Percentiles rank a stretch among this genome's conserved stretches.
Evolutionary conservation across 2,797 vertebrate genomes (phyloP).

Genomic region (Sebastes taczanowskii): DNA sequence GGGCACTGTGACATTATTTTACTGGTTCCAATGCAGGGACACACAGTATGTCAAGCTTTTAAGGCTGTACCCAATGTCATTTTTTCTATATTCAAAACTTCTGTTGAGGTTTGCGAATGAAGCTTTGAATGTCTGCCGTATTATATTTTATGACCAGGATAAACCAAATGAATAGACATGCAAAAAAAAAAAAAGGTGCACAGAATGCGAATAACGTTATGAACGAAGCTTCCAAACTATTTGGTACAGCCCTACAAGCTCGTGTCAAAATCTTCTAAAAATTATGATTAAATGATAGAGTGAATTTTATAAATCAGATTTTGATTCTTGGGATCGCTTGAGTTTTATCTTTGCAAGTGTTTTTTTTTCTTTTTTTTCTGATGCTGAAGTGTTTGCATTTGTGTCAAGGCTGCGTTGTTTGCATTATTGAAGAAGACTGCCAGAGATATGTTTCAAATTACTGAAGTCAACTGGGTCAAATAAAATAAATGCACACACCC

Average conservation of each 20-base stretch:
- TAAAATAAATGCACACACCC: background rate
- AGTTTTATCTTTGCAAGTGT: background rate
- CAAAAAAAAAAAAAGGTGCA: background rate
- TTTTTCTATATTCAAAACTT: background rate
- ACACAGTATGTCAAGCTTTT: background rate
- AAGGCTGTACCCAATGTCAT: too few species aligned
- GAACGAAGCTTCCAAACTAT: background rate
- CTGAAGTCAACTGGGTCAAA: constrained; percentile 7
- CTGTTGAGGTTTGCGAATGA: background rate
- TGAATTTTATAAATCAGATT: background rate
- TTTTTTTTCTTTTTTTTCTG: background rate
- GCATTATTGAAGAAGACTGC: background rate
- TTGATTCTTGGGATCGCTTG: background rate
- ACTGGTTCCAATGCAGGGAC: background rate
- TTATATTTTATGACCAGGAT: background rate
- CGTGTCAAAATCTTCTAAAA: background rate
- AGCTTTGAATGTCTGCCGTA: background rate
- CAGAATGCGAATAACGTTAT: background rate
- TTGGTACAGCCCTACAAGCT: background rate
- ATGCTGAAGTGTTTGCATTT: background rate
- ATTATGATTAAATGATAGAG: too few species aligned
- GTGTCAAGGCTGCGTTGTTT: background rate
- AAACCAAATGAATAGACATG: background rate
- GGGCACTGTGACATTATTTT: background rate
- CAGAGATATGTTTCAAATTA: background rate